Conservation (phyloP, 1,140 invertebrate species). For the Pomacea maculata region DNA sequence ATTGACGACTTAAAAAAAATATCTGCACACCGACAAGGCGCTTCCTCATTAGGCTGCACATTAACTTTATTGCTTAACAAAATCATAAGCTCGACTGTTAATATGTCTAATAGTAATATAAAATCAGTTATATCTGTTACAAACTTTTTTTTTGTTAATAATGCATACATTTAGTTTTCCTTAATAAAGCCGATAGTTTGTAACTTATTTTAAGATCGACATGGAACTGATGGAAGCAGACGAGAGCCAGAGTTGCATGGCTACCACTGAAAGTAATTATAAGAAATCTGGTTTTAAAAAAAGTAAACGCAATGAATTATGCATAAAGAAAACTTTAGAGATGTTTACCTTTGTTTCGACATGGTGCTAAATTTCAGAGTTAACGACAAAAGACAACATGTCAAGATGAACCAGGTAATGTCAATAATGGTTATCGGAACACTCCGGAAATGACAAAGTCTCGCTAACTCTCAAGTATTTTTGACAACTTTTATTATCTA, state of each 20-base stretch:
- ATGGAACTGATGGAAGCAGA: background rate
- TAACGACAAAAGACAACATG: constrained; percentile 1
- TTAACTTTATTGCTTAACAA: too few species aligned
- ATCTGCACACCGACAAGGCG: too few species aligned
- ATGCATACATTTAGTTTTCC: background rate
- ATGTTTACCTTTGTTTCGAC: constrained; percentile 28
- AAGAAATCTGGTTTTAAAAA: background rate
- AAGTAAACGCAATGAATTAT: background rate
- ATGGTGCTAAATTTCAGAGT: constrained; percentile 15
- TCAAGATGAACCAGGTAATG: constrained; percentile 12
- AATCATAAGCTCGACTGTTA: too few species aligned
- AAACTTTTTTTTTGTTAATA: background rate
- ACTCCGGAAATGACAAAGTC: constrained; percentile 10
- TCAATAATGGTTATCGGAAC: constrained; percentile 1
- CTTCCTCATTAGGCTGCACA: too few species aligned
- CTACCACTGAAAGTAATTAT: background rate
- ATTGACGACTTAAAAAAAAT: too few species aligned
- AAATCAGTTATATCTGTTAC: too few species aligned
- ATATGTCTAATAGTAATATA: too few species aligned
- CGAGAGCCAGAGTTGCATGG: background rate
- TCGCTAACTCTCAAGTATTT: background rate
- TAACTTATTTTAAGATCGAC: background rate
- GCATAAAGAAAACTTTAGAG: background rate
- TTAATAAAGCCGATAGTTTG: background rate
- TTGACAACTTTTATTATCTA: background rate